A percentile compares a stretch with the other conserved stretches of the same genome.
phyloP scores from a whole-genome alignment of 2,797 vertebrate species.

The Staurois parvus region DNA sequence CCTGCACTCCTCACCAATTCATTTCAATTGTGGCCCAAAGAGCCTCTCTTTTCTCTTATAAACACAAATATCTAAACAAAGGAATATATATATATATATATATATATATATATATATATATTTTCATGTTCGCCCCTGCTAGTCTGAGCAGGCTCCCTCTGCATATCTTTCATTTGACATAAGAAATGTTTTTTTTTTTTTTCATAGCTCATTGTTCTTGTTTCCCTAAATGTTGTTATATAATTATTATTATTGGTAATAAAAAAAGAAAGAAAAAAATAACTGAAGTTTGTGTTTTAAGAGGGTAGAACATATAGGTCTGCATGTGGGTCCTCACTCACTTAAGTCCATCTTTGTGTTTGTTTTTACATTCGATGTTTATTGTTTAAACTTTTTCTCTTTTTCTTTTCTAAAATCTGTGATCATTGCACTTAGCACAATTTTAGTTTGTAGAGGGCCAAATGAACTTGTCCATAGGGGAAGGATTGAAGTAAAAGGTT shows the following conservation, averaged over 20 bases:
- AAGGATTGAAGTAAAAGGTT: neutral
- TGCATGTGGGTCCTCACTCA: constrained; percentile 40
- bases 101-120: constrained; percentile 31
- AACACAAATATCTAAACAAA: constrained; percentile 54
- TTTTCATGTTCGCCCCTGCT: constrained; percentile 1
- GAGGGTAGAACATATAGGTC: constrained; percentile 36
- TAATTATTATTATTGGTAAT: constrained; percentile 44
- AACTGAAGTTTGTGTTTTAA: constrained; percentile 55
- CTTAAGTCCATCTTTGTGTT: constrained; percentile 25
- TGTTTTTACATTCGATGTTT: constrained; percentile 16
- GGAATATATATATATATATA: neutral
- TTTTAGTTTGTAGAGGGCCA: constrained; percentile 18
- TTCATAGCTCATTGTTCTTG: constrained; percentile 30
- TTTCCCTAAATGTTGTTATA: constrained; percentile 59
- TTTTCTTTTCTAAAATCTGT: neutral
- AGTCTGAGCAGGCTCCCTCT: constrained; percentile 11
- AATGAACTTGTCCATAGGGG: neutral
- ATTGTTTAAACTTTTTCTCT: neutral
- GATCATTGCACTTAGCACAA: neutral
- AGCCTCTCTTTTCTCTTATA: constrained; percentile 57
- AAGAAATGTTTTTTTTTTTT: constrained; percentile 43
- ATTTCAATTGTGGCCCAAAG: constrained; percentile 53
- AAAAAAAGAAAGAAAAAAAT: constrained; percentile 32
- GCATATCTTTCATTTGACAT: constrained; percentile 34
- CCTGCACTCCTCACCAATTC: constrained; percentile 50